phyloP scores from a whole-genome alignment of 1,140 invertebrate species.

The Halyomorpha halys region DNA sequence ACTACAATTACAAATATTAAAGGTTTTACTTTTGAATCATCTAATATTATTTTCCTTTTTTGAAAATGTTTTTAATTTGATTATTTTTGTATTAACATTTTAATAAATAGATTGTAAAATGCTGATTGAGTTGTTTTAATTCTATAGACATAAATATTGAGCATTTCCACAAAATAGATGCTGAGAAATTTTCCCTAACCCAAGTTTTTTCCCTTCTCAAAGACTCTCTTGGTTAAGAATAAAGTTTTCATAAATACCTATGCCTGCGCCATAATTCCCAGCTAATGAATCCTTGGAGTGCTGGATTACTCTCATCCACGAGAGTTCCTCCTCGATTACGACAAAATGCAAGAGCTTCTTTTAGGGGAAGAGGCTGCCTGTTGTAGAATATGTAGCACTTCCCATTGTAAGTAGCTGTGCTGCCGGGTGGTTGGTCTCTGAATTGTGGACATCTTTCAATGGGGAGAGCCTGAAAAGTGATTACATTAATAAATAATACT shows the following conservation, averaged over 20 bases:
- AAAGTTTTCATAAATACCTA: constrained; percentile 39
- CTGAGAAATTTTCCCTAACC: too few relatives aligned
- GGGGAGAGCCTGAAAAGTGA: constrained; percentile 54
- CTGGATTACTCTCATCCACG: constrained; percentile 87
- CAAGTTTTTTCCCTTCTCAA: too few relatives aligned
- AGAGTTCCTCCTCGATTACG: constrained; percentile 66
- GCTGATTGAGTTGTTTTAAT: too few relatives aligned
- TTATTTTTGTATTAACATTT: too few relatives aligned
- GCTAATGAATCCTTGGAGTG: constrained; percentile 84
- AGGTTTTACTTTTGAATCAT: too few relatives aligned
- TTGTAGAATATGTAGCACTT: constrained; percentile 96
- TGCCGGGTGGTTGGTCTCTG: constrained; percentile 80
- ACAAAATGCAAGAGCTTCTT: constrained; percentile 71
- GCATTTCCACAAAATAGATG: too few relatives aligned
- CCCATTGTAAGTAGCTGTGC: constrained; percentile 86
- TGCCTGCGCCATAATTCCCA: constrained; percentile 89
- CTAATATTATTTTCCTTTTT: too few relatives aligned
- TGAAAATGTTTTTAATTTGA: too few relatives aligned
- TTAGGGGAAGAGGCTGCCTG: constrained; percentile 68
- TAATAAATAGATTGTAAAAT: too few relatives aligned
- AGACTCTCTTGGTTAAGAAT: background rate
- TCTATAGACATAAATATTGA: too few relatives aligned
- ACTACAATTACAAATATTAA: too few relatives aligned
- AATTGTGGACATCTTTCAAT: constrained; percentile 89
- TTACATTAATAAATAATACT: too few relatives aligned